Conservation (phyloP, 2,797 vertebrate genomes). For the Parauchenoglanis ngamensis region DNA sequence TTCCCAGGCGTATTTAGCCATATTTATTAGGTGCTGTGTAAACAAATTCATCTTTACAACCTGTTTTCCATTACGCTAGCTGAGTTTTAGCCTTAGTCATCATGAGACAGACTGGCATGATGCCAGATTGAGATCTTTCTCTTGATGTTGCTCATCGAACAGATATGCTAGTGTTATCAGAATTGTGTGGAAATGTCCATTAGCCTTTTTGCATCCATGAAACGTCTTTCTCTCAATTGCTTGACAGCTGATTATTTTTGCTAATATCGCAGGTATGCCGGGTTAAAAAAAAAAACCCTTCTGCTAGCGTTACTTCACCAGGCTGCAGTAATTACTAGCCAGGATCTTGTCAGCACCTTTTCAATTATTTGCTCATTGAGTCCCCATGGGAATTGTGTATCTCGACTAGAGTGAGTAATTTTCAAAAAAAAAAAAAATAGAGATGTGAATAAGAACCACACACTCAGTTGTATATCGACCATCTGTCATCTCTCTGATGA, state of each 20-base stretch:
- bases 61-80: not conserved
- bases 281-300: not conserved
- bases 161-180: not conserved
- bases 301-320: conserved; percentile 44
- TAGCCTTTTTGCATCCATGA: not conserved
- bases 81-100: not conserved
- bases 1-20: not conserved
- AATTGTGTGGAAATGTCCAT: not conserved
- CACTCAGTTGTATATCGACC: conserved; percentile 23
- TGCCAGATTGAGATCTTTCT: not conserved
- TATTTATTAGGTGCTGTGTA: conserved; percentile 15
- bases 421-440: conserved; percentile 1
- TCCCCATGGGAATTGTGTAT: conserved; percentile 51
- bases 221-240: not conserved
- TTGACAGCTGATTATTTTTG: conserved; percentile 1
- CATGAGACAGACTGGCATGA: not conserved
- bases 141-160: not conserved
- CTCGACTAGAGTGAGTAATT: conserved; percentile 36
- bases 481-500: conserved; percentile 30
- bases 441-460: conserved; percentile 26
- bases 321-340: conserved; percentile 43
- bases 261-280: not conserved
- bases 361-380: conserved; percentile 52
- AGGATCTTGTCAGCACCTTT: conserved; percentile 52
- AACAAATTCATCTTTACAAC: conserved; percentile 15